phyloP scores from a whole-genome alignment of 2,113 vertebrate genomes.

The Phycodurus eques region DNA sequence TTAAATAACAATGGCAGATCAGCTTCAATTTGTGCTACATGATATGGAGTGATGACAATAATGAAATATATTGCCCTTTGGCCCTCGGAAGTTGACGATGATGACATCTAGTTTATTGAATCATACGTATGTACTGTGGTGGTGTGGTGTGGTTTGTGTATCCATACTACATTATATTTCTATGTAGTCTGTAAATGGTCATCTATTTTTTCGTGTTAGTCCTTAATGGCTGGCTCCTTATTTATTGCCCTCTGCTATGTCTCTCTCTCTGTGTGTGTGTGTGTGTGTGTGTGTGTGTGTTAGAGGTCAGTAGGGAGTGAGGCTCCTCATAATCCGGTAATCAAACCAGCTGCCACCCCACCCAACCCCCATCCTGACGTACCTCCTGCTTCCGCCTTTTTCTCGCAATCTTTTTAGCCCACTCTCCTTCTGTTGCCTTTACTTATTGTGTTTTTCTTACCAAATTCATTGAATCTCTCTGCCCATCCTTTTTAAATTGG shows the following conservation, averaged over 20 bases:
- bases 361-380: conserved; percentile 60
- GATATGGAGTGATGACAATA: conserved; percentile 33
- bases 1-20: conserved; percentile 58
- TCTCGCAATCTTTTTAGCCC: not conserved
- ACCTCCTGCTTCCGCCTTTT: not conserved
- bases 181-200: conserved; percentile 1
- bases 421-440: conserved; percentile 1
- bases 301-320: conserved; percentile 70
- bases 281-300: conserved; percentile 40
- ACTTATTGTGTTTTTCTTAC: not conserved
- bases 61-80: conserved; percentile 37
- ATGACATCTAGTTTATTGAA: conserved; percentile 7
- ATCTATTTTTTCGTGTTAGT: conserved; percentile 2
- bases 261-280: conserved; percentile 27
- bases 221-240: conserved; percentile 34
- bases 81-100: conserved; percentile 2
- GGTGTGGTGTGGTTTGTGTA: not conserved
- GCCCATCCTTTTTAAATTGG: not conserved
- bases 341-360: conserved; percentile 74
- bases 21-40: conserved; percentile 46
- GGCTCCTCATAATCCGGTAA: conserved; percentile 72
- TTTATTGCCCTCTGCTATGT: conserved; percentile 34
- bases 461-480: not conserved
- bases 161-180: not conserved
- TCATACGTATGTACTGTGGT: not conserved